Percentiles rank a stretch among this genome's conserved stretches.
Evolutionary conservation across 1,140 invertebrate genomes (phyloP).

Genomic region (Chironomus striatipennis): DNA sequence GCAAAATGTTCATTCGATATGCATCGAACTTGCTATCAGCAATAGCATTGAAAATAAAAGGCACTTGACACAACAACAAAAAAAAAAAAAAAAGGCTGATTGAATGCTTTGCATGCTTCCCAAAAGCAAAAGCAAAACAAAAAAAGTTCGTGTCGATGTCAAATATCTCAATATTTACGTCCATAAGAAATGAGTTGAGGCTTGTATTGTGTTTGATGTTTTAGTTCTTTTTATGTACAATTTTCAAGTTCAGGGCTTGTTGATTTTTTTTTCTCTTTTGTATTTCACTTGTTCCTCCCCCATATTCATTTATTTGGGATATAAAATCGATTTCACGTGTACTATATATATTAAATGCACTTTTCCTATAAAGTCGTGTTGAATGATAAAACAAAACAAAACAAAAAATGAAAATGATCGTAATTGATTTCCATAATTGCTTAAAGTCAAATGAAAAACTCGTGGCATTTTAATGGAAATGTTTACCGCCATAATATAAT

Average conservation of each 20-base stretch:
- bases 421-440: background rate
- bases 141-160: background rate
- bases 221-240: background rate
- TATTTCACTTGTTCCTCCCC: background rate
- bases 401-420: no score
- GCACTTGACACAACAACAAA: background rate
- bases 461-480: background rate
- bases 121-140: background rate
- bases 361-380: background rate
- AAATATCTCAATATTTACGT: slow-evolving; percentile 4
- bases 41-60: no score
- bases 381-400: background rate
- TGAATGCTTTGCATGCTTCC: background rate
- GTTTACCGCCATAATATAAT: no score
- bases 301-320: background rate
- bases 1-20: no score
- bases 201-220: background rate
- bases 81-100: no score
- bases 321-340: background rate
- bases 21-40: no score
- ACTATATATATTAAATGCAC: background rate
- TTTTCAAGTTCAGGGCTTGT: slow-evolving; percentile 6
- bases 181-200: slow-evolving; percentile 3
- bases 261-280: background rate
- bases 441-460: background rate